phyloP scores from a whole-genome alignment of 1,140 invertebrate genomes.

The Hypothenemus hampei region DNA sequence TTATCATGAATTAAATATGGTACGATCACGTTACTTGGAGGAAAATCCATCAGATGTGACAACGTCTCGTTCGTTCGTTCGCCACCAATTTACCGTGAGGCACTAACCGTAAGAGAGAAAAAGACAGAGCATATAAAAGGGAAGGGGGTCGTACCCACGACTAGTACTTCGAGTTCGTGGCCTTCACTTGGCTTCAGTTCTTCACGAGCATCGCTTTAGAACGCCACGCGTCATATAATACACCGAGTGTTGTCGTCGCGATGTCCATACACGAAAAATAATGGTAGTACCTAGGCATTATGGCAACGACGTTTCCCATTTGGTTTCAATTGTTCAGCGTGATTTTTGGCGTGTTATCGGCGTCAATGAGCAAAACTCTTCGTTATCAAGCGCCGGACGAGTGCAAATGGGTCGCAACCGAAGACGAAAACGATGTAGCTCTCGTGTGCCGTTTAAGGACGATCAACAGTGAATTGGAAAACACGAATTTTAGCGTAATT shows the following conservation, averaged over 20 bases:
- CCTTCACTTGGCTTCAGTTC: constrained; percentile 22
- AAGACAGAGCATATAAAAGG: constrained; percentile 15
- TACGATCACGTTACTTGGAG: too few species aligned
- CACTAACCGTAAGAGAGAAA: constrained; percentile 14
- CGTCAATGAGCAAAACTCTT: constrained; percentile 63
- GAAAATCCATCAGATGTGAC: neutral
- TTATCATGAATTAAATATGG: too few species aligned
- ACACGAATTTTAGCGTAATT: constrained; percentile 84
- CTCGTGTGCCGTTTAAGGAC: constrained; percentile 74
- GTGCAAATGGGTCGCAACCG: constrained; percentile 71
- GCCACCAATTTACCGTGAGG: constrained; percentile 5
- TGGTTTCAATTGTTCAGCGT: constrained; percentile 57
- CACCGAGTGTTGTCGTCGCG: too few species aligned
- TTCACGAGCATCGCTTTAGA: constrained; percentile 11
- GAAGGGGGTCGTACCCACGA: constrained; percentile 19
- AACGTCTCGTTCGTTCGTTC: constrained; percentile 5
- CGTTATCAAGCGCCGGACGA: constrained; percentile 79
- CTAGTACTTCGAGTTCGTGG: constrained; percentile 20
- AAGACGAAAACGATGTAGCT: constrained; percentile 62
- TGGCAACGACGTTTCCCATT: constrained; percentile 45
- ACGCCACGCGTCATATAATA: too few species aligned
- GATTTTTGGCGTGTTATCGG: constrained; percentile 62
- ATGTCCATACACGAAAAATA: too few species aligned
- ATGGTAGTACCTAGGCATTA: constrained; percentile 12
- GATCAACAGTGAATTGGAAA: constrained; percentile 84